A percentile compares a stretch with the other conserved stretches of the same genome.
These are phyloP conservation scores for Escarpia spicata DNA, from an alignment of 2,888 invertebrate genomes.

Conservation along the genomic window DNA sequence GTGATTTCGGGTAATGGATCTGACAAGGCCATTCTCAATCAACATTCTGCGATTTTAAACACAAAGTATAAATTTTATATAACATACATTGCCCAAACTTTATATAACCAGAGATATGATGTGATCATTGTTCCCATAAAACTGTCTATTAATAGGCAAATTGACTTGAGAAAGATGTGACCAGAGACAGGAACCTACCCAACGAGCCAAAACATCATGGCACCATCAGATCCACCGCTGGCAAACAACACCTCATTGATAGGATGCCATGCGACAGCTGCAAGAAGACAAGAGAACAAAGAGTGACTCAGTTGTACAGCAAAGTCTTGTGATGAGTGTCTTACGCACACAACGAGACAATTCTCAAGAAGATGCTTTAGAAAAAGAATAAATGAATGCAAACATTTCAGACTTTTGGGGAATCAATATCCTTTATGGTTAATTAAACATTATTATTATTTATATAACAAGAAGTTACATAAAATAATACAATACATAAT, in stretches of 20 bases:
- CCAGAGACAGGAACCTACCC: slow-evolving; percentile 72
- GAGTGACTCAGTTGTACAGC: neutral
- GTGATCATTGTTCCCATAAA: too few relatives aligned
- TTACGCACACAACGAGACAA: neutral
- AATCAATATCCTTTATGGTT: neutral
- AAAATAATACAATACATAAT: neutral
- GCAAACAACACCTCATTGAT: slow-evolving; percentile 96
- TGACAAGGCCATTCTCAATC: too few relatives aligned
- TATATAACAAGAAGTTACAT: neutral
- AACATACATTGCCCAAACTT: too few relatives aligned
- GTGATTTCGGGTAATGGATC: too few relatives aligned
- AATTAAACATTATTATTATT: neutral
- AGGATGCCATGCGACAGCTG: slow-evolving; percentile 91
- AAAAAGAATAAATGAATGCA: neutral
- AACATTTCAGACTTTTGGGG: neutral
- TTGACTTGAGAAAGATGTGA: too few relatives aligned
- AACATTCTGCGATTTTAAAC: too few relatives aligned
- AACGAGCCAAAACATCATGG: slow-evolving; percentile 98
- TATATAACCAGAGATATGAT: neutral
- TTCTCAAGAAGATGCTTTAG: neutral
- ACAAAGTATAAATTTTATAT: too few relatives aligned
- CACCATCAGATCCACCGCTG: slow-evolving; percentile 98
- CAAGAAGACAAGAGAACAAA: slow-evolving; percentile 28
- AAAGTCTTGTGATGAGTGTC: neutral
- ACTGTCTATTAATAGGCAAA: neutral